Percentiles rank a stretch among this genome's conserved stretches.
phyloP scores from a whole-genome alignment of 2,888 invertebrate species.

The Chrysomela aeneicollis region DNA sequence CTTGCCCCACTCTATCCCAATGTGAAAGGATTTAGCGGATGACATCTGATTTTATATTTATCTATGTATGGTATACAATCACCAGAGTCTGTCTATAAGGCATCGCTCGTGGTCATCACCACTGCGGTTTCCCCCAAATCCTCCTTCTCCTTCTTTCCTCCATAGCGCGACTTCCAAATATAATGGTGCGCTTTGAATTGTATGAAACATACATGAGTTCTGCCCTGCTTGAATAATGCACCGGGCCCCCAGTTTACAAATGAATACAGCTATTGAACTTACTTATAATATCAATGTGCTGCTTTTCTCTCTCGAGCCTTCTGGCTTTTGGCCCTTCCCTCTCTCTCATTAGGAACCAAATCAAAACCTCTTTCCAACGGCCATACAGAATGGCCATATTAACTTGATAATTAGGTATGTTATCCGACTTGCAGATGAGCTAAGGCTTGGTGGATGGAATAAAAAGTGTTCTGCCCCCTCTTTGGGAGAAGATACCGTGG shows the following conservation, averaged over 20 bases:
- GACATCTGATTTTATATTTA: slow-evolving; percentile 34
- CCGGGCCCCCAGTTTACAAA: slow-evolving; percentile 69
- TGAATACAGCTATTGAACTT: slow-evolving; percentile 77
- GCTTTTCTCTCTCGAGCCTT: slow-evolving; percentile 49
- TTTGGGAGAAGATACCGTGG: slow-evolving; percentile 59
- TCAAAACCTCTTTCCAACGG: slow-evolving; percentile 64
- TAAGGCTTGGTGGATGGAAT: slow-evolving; percentile 74
- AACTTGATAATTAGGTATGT: slow-evolving; percentile 91
- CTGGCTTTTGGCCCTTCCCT: slow-evolving; percentile 50
- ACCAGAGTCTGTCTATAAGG: slow-evolving; percentile 34
- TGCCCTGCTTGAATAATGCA: slow-evolving; percentile 62
- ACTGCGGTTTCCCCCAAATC: slow-evolving; percentile 49
- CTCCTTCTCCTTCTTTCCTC: slow-evolving; percentile 48
- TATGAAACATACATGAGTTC: slow-evolving; percentile 69
- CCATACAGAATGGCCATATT: slow-evolving; percentile 82
- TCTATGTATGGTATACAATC: slow-evolving; percentile 41
- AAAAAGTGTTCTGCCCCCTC: slow-evolving; percentile 74
- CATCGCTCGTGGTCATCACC: slow-evolving; percentile 41
- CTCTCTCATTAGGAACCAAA: slow-evolving; percentile 61
- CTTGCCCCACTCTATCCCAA: slow-evolving; percentile 33
- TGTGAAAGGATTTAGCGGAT: slow-evolving; percentile 20
- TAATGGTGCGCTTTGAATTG: slow-evolving; percentile 65
- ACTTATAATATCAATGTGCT: slow-evolving; percentile 75
- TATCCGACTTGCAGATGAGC: slow-evolving; percentile 91
- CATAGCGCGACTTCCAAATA: slow-evolving; percentile 58